Base-by-base conservation (phyloP, 2,113 vertebrate genomes). In the Meles meles region DNA sequence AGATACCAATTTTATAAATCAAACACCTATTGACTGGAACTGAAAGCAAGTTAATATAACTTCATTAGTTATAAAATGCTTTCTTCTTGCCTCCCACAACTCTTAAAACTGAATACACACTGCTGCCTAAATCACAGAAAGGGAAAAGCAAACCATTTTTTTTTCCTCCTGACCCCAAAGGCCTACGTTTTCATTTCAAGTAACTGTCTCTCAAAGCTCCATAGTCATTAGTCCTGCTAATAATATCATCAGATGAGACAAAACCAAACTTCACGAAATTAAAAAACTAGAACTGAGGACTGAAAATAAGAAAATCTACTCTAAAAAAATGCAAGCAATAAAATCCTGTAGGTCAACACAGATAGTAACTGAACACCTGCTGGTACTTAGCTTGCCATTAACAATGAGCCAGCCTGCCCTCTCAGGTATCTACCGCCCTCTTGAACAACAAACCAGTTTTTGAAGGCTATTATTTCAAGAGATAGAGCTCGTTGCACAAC, bases 121-220 rank as follows among this genome's bases (percentile, higher is more conserved):
- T 65, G 34, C 42, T 37, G 59, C 52, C 44, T 52, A 44, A 94
- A 61, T 80, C 34, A n/a, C 88, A 96, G 91, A 69, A 44, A 18
- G 23, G 31, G 63, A 89, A 93, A 94, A 47, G 29, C 37, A 94
- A 86, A 69, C 14, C 44, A 27, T 34, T 88, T n/a, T 27, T 9
- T 37, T 7, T 39, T 9, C 44, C 39, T n/a, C 67, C 18, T n/a
- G n/a, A 37, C 25, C 25, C n/a, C 39, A 67, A 47, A 67, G 42
- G 34, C 25, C 52, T 37, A 81, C 27, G 8, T 93, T 93, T 82
- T 93, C 59, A 52, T 86, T 93, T 90, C 91, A 96, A 79, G 61
- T 61, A 80, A 92, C 25, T 47, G 42, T 57, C 39, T 34, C 57
- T 95, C 47, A 34, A 52, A 67, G 88, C 55, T 89, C 82, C 77